These are phyloP conservation scores for Doris montereyensis DNA, from an alignment of 2,888 invertebrate species.

Conservation along the genomic window DNA sequence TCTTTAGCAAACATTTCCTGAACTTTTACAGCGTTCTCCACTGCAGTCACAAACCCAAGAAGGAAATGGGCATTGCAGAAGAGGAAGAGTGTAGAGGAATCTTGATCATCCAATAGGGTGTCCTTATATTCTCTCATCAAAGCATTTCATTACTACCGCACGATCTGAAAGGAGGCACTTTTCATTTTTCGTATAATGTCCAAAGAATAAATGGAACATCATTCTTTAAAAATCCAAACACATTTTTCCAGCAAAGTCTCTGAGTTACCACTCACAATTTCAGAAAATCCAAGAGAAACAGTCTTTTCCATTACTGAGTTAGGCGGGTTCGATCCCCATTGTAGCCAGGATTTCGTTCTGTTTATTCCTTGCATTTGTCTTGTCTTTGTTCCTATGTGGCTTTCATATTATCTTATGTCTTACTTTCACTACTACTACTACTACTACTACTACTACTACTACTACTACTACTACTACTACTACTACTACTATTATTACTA, in stretches of 20 bases:
- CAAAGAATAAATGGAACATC: not conserved
- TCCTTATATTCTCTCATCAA: not conserved
- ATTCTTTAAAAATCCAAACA: not conserved
- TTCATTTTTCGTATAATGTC: not conserved
- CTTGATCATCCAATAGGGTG: not conserved
- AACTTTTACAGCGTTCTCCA: not conserved
- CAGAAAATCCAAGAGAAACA: not conserved
- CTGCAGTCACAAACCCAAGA: not conserved
- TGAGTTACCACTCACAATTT: not conserved
- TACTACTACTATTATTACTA: no score
- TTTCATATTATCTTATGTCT: no score
- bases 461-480: no score
- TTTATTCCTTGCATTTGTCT: no score
- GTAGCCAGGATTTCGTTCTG: no score
- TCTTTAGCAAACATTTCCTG: not conserved
- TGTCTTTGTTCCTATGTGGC: no score
- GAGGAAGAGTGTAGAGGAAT: not conserved
- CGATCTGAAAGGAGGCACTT: not conserved
- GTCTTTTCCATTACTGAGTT: no score
- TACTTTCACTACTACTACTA: conserved; percentile 8
- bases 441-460: no score
- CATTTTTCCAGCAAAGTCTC: not conserved
- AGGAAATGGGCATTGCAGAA: not conserved
- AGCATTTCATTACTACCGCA: no score
- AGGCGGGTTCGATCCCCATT: no score